Evolutionary conservation across 2,888 invertebrate species (phyloP), one percentile per base, ranked within the genome.

Genomic region (Caenorhabditis uteleia): DNA sequence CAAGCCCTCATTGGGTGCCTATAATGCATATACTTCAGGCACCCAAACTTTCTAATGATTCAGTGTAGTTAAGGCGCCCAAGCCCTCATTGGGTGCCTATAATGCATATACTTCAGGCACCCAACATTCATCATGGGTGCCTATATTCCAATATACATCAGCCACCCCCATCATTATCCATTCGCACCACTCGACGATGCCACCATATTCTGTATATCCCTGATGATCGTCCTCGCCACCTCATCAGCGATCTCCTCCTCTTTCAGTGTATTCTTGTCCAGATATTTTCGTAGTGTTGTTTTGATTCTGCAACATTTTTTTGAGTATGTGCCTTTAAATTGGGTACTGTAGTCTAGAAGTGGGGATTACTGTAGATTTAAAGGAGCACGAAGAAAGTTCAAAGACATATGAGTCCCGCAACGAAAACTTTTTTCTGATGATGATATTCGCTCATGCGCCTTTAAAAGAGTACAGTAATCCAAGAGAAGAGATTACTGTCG

Each of bases 181-280:
- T n/a, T 38, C 20, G 25, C 6, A 10, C 6, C 7, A 20, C 20
- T 21, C 20, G 59, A 47, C 20, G 66, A 66, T n/a, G 56, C 55
- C n/a, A 74, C 76, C 81, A 93, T 88, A 84, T 89, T 91, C 38
- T 93, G 93, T 61, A 95, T 91, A 87, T 95, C 95, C 85, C 91
- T 91, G 39, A 95, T 90, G 82, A 95, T 95, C 91, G 93, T 93
- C 85, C 93, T 92, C 25, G 95, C 95, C 69, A 95, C 91, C 86
- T 93, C 91, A 91, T 94, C 92, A 5, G 95, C 95, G 88, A 95
- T 90, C 85, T 95, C 94, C 85, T 95, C 94, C 85, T 94, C 78
- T 58, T 70, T 55, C 4, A 77, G 51, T 0, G 57, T 40, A 12
- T 50, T 61, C 16, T 68, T 69, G 40, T 73, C 62, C 18, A 75